These are phyloP conservation scores for Zosterops borbonicus DNA, from an alignment of 2,113 vertebrate genomes.

Conservation along the genomic window DNA sequence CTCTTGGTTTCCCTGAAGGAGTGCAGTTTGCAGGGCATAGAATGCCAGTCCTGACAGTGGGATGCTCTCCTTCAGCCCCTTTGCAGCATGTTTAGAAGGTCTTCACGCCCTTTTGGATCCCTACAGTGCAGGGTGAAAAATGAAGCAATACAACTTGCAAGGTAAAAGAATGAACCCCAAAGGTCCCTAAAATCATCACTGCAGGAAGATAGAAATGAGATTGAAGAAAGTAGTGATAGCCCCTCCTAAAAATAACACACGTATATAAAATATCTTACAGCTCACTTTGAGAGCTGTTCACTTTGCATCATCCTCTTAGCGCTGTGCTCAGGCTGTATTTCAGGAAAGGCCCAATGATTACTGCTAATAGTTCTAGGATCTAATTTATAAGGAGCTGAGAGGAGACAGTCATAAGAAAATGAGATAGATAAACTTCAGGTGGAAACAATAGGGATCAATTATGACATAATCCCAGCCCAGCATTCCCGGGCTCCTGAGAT, in stretches of 20 bases:
- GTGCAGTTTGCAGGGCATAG: neutral
- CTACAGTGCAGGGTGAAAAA: neutral
- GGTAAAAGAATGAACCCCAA: neutral
- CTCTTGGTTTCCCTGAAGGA: neutral
- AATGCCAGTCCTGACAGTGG: neutral
- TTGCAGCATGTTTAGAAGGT: neutral
- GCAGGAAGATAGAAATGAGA: neutral
- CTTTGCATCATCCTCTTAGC: neutral
- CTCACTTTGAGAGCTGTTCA: neutral
- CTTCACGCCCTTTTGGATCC: neutral
- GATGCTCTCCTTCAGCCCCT: neutral
- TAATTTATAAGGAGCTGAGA: constrained; percentile 54
- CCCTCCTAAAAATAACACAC: neutral
- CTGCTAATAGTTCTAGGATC: constrained; percentile 31
- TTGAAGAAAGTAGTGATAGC: neutral
- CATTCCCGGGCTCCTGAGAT: constrained; percentile 35
- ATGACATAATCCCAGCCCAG: constrained; percentile 53
- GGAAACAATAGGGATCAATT: constrained; percentile 63
- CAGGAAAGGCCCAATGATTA: neutral
- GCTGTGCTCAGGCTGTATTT: neutral
- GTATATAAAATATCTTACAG: neutral
- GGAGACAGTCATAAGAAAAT: constrained; percentile 55
- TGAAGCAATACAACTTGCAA: neutral
- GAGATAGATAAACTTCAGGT: constrained; percentile 59
- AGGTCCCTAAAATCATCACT: neutral